Conservation (phyloP, 2,888 invertebrate genomes). For the Zootermopsis nevadensis region DNA sequence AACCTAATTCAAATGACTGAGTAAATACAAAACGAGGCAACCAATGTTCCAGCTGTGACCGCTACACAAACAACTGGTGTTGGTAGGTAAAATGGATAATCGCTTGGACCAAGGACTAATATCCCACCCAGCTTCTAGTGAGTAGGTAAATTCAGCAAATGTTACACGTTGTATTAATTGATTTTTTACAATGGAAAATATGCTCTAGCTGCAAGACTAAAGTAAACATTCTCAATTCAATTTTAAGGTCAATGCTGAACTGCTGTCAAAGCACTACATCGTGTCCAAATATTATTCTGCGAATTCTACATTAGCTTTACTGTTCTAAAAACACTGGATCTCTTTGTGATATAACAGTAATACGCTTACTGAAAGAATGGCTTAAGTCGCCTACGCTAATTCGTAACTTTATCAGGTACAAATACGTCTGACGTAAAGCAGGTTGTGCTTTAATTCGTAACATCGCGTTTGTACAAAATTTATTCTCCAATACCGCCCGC, state of each 20-base stretch:
- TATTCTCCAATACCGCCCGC: no score
- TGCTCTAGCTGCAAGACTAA: not conserved
- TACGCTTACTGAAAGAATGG: not conserved
- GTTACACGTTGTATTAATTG: not conserved
- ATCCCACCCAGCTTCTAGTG: not conserved
- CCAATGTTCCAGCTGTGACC: not conserved
- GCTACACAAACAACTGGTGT: not conserved
- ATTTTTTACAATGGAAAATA: not conserved
- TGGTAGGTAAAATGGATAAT: not conserved
- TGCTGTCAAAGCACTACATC: conserved; percentile 21
- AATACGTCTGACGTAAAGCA: no score
- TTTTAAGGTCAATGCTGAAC: conserved; percentile 13
- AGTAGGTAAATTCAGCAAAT: not conserved
- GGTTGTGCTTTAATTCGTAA: no score
- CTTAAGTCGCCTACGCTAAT: not conserved
- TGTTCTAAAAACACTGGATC: conserved; percentile 6
- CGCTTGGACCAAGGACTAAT: not conserved
- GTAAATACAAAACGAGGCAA: conserved; percentile 5
- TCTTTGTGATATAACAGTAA: not conserved
- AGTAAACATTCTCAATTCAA: conserved; percentile 21
- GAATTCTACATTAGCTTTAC: not conserved
- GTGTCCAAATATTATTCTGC: conserved; percentile 22
- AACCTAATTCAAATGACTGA: conserved; percentile 5
- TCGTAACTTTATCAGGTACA: not conserved
- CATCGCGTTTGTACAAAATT: no score